phyloP scores from a whole-genome alignment of 2,797 vertebrate genomes.

The Hypotaenidia philippensis region DNA sequence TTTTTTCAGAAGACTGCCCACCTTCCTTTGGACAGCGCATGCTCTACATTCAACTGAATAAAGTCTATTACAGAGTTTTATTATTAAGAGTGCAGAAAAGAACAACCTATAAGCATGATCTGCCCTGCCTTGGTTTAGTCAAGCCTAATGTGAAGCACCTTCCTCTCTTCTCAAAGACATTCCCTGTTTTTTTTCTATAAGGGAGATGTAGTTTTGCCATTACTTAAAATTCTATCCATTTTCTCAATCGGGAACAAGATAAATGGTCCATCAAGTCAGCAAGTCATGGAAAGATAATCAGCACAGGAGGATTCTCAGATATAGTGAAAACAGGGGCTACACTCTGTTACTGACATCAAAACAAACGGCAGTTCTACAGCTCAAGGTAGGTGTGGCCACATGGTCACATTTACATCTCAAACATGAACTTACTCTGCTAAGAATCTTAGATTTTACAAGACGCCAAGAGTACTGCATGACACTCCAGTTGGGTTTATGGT shows the following conservation, averaged over 20 bases:
- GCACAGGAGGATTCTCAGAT: not conserved
- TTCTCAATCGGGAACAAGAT: not conserved
- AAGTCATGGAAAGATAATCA: not conserved
- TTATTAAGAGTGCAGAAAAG: not conserved
- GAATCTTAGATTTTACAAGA: not conserved
- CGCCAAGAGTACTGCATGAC: not conserved
- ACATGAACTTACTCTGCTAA: not conserved
- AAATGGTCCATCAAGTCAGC: not conserved
- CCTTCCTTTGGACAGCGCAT: not conserved
- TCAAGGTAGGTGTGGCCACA: not conserved
- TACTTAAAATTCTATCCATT: not conserved
- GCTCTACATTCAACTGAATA: fast-evolving
- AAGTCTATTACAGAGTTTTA: not conserved
- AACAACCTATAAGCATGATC: not conserved
- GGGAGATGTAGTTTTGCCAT: not conserved
- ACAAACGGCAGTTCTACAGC: not conserved
- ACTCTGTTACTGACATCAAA: not conserved
- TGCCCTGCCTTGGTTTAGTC: not conserved
- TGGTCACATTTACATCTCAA: not conserved
- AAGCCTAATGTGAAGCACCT: not conserved
- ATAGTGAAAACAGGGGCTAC: not conserved
- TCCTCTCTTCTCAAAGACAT: not conserved
- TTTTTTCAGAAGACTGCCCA: not conserved
- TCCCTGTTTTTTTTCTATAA: not conserved
- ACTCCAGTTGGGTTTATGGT: fast-evolving